These are phyloP conservation scores for Rhinolophus sinicus DNA, from an alignment of 2,113 vertebrate species.

Conservation along the genomic window DNA sequence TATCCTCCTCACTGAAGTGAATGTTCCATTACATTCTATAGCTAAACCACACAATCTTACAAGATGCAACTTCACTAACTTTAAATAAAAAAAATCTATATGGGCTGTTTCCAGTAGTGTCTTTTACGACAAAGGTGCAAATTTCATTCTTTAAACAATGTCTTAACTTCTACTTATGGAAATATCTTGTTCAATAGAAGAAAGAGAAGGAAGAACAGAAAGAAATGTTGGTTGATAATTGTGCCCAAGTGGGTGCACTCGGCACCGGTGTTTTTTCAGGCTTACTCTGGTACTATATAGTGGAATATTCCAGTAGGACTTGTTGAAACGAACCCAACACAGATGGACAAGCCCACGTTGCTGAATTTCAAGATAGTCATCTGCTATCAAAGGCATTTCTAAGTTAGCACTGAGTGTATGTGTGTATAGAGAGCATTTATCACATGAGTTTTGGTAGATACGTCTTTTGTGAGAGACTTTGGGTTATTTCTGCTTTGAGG, in stretches of 20 bases:
- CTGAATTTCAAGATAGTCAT: background rate
- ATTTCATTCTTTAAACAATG: background rate
- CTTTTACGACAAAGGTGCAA: background rate
- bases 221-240: background rate
- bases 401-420: background rate
- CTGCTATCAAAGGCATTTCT: background rate
- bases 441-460: background rate
- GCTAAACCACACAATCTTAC: background rate
- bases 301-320: background rate
- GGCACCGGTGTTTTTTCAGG: background rate
- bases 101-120: background rate
- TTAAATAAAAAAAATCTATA: background rate
- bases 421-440: background rate
- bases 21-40: background rate
- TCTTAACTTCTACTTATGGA: background rate
- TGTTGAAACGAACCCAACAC: background rate
- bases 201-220: background rate
- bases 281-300: background rate
- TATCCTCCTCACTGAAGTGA: background rate
- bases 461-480: background rate
- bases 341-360: background rate
- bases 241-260: background rate
- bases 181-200: background rate
- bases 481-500: background rate
- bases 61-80: background rate